These are phyloP conservation scores for Mareca strepera DNA, from an alignment of 2,797 vertebrate species.

Conservation along the genomic window DNA sequence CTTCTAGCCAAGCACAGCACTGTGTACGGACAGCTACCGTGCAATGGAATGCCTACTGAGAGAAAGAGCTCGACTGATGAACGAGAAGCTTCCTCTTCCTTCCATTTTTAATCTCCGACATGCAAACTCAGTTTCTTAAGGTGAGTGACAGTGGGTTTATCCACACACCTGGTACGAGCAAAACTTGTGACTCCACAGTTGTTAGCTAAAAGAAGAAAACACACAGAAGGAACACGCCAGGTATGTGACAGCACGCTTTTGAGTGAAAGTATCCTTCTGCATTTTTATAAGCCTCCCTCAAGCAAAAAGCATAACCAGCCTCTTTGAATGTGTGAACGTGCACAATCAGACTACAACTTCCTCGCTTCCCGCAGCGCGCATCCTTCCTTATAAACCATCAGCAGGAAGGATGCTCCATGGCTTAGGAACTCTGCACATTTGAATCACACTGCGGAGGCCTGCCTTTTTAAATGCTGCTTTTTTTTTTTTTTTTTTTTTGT, in stretches of 20 bases:
- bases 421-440: neutral
- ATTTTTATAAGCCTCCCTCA: neutral
- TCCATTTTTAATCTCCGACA: neutral
- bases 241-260: rapidly evolving
- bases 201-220: neutral
- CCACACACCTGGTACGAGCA: neutral
- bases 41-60: neutral
- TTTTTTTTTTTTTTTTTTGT: neutral
- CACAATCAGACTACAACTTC: neutral
- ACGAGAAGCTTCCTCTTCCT: neutral
- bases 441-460: neutral
- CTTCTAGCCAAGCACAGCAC: neutral
- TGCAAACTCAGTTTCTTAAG: neutral
- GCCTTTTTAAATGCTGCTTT: neutral
- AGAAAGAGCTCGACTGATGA: neutral
- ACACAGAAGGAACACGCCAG: neutral
- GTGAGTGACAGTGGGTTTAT: neutral
- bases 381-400: neutral
- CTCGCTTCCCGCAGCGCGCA: rapidly evolving
- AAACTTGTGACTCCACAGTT: neutral
- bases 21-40: neutral
- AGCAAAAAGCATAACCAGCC: neutral
- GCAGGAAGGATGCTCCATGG: neutral
- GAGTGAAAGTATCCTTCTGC: neutral
- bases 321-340: neutral